phyloP scores from a whole-genome alignment of 2,113 vertebrate genomes.

The Psammodynastes pulverulentus region DNA sequence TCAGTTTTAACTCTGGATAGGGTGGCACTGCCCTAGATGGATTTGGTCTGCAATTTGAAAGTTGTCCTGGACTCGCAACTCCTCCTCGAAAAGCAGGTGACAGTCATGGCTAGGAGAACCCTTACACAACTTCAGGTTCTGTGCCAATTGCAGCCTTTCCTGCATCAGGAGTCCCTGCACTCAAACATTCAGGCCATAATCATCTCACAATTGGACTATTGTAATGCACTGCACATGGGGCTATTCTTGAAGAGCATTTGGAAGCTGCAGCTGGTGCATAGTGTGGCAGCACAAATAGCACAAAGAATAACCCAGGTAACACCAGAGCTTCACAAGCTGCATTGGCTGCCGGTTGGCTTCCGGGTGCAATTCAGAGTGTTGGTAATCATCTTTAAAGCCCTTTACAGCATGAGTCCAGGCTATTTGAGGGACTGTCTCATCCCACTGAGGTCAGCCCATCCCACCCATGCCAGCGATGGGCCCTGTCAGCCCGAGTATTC shows the following conservation, averaged over 20 bases:
- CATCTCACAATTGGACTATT: neutral
- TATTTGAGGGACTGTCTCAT: no score
- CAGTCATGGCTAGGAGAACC: neutral
- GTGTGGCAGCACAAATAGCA: neutral
- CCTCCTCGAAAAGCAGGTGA: neutral
- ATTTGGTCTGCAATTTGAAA: neutral
- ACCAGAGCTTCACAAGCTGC: neutral
- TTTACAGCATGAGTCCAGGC: neutral
- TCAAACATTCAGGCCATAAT: neutral
- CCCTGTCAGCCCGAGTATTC: neutral
- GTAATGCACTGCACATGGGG: neutral
- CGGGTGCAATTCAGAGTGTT: neutral
- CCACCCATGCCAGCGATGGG: neutral
- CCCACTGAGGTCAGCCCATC: neutral
- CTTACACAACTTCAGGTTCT: neutral
- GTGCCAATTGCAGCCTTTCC: neutral
- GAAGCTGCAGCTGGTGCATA: neutral
- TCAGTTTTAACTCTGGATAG: neutral
- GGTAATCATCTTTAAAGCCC: neutral
- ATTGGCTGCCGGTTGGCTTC: neutral
- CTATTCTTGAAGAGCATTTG: neutral
- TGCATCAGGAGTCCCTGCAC: neutral
- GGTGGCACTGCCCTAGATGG: neutral
- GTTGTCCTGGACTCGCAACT: neutral
- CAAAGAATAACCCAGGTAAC: neutral